Evolutionary conservation across 2,888 invertebrate genomes (phyloP).

Genomic region (Mythimna vitellina): DNA sequence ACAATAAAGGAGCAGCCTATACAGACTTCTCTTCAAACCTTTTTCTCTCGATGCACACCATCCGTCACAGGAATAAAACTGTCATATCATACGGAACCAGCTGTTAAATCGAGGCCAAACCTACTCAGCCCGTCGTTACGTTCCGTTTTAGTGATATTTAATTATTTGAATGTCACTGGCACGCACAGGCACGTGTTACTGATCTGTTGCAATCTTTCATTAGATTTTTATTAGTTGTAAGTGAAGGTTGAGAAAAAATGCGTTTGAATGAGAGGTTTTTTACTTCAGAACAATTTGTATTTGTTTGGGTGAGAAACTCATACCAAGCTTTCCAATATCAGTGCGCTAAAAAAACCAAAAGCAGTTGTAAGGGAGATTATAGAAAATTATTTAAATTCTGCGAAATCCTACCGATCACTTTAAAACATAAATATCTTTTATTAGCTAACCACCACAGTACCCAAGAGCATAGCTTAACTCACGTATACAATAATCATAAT

Average conservation of each 20-base stretch:
- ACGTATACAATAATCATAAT: no score
- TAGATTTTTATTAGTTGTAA: slow-evolving; percentile 37
- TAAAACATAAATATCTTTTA: no score
- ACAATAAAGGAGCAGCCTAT: no score
- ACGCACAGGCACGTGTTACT: slow-evolving; percentile 54
- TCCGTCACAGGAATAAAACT: slow-evolving; percentile 18
- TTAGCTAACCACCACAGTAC: no score
- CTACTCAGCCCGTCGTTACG: slow-evolving; percentile 39
- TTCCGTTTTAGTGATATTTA: slow-evolving; percentile 55
- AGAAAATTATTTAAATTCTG: no score
- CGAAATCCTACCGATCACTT: no score
- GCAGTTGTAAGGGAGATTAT: no score
- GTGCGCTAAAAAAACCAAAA: no score
- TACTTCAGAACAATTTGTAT: neutral
- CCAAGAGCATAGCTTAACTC: no score
- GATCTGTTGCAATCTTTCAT: slow-evolving; percentile 55
- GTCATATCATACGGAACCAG: slow-evolving; percentile 33
- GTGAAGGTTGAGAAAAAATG: slow-evolving; percentile 43
- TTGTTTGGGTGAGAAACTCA: neutral
- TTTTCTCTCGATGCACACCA: slow-evolving; percentile 16
- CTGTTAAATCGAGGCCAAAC: slow-evolving; percentile 49
- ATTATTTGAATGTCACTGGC: slow-evolving; percentile 67
- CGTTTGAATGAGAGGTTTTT: neutral
- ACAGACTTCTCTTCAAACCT: neutral
- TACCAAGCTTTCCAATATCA: no score